These are phyloP conservation scores for Tamandua tetradactyla DNA, from an alignment of 2,797 vertebrate species.

Conservation along the genomic window DNA sequence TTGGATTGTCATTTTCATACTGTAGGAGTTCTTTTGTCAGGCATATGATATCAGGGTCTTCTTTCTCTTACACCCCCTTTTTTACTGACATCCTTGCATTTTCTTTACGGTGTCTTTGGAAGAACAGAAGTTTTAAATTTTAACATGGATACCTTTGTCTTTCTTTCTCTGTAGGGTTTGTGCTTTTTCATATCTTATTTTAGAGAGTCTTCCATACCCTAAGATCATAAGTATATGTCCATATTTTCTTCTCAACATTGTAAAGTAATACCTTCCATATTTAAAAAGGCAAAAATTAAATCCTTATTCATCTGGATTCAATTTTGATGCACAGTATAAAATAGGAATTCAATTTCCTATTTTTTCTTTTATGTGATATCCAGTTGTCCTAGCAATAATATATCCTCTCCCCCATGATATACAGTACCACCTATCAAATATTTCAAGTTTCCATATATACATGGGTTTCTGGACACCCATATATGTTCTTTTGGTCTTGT, in stretches of 20 bases:
- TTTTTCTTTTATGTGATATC: background rate
- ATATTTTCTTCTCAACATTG: background rate
- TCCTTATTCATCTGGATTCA: background rate
- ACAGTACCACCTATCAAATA: background rate
- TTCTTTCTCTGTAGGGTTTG: background rate
- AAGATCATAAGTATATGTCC: background rate
- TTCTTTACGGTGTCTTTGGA: background rate
- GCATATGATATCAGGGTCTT: background rate
- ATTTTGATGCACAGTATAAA: background rate
- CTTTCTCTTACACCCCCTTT: background rate
- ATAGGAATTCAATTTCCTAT: background rate
- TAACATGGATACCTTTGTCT: background rate
- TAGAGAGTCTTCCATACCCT: background rate
- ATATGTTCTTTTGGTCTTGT: too few relatives aligned
- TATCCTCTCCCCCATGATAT: background rate
- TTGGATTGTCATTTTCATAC: background rate
- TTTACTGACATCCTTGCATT: background rate
- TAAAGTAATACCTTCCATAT: background rate
- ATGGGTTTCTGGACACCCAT: background rate
- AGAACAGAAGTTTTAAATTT: background rate
- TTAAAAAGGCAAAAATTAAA: too few relatives aligned
- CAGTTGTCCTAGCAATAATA: background rate
- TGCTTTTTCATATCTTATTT: background rate
- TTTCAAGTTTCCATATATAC: background rate
- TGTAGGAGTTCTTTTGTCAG: background rate